These are phyloP conservation scores for Eustalomyia histrio DNA, from an alignment of 2,888 invertebrate species.

Conservation along the genomic window DNA sequence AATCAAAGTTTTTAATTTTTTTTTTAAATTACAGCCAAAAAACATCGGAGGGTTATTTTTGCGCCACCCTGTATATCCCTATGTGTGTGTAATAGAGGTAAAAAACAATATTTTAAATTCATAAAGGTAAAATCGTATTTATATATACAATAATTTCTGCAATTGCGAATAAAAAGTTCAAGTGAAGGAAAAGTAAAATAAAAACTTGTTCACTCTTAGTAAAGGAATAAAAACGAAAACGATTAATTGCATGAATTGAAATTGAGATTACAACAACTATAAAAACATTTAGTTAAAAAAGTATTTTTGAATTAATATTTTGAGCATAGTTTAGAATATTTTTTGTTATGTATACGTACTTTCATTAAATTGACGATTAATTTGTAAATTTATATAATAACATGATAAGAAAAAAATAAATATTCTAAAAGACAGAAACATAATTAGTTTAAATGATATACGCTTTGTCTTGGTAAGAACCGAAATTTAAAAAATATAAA, in stretches of 20 bases:
- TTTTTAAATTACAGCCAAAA: no score
- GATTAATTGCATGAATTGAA: constrained; percentile 13
- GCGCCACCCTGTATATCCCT: no score
- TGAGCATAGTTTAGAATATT: neutral
- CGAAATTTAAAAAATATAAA: no score
- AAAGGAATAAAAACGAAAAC: constrained; percentile 13
- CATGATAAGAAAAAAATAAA: no score
- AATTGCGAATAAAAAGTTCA: constrained; percentile 6
- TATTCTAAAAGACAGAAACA: no score
- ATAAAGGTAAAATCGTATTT: neutral
- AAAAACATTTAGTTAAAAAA: neutral
- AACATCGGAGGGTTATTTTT: no score
- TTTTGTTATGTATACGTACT: no score
- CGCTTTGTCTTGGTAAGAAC: no score
- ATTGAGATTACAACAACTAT: neutral
- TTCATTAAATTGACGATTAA: no score
- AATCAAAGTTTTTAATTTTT: no score
- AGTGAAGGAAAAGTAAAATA: neutral
- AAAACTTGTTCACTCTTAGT: constrained; percentile 9
- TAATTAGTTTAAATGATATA: no score
- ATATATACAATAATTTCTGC: neutral
- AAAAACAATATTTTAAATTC: neutral
- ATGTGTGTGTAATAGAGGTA: neutral
- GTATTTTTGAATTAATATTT: neutral
- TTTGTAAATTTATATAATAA: no score